Evolutionary conservation across 2,797 vertebrate species (phyloP).

Genomic region (Lepilemur septentrionalis): DNA sequence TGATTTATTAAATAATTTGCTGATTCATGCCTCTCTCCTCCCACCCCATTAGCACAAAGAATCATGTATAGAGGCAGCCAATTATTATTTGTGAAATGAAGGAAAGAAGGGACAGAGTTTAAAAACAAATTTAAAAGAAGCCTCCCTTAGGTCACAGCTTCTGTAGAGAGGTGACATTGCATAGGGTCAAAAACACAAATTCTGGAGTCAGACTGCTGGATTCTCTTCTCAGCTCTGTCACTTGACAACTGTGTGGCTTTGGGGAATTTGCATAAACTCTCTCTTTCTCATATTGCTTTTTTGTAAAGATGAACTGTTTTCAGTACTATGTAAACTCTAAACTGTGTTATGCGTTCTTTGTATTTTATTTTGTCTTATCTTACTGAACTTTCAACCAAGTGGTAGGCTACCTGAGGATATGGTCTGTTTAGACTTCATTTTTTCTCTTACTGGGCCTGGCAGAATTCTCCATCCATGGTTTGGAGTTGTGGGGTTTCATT

Average conservation of each 20-base stretch:
- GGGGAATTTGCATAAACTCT: background rate
- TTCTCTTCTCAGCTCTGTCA: background rate
- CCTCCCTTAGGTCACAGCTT: background rate
- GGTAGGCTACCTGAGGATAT: background rate
- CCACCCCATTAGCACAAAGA: background rate
- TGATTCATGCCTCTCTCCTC: background rate
- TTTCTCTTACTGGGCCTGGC: background rate
- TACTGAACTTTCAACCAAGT: background rate
- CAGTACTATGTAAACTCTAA: background rate
- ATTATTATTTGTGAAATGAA: background rate
- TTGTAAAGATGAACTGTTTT: constrained; percentile 4
- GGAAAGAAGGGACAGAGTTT: background rate
- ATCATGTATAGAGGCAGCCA: background rate
- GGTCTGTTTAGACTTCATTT: background rate
- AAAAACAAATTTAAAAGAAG: constrained; percentile 12
- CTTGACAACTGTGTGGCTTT: background rate
- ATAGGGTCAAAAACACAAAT: background rate
- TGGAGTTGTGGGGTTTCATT: background rate
- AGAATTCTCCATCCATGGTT: background rate
- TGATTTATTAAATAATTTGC: background rate
- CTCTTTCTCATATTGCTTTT: background rate
- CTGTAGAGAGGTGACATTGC: background rate
- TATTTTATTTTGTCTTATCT: background rate
- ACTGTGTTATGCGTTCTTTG: background rate
- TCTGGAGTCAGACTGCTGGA: background rate